Conservation (phyloP, 2,797 vertebrate genomes). For the Crocidura indochinensis region DNA sequence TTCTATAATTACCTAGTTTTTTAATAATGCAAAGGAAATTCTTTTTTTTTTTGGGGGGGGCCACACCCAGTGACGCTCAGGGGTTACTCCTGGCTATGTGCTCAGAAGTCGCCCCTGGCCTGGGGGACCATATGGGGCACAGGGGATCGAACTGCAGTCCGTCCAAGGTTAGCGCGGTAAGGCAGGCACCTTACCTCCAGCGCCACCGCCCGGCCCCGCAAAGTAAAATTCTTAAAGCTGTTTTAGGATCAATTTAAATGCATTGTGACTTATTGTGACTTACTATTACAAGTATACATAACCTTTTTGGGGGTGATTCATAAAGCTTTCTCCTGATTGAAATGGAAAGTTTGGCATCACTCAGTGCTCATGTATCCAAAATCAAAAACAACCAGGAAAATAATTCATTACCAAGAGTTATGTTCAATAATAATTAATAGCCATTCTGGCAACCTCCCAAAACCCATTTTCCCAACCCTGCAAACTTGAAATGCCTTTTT, state of each 20-base stretch:
- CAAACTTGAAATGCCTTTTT: constrained; percentile 9
- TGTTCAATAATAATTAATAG: neutral
- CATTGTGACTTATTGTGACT: constrained; percentile 16
- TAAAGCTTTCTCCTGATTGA: constrained; percentile 10
- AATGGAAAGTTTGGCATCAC: neutral
- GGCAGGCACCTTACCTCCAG: too few species aligned
- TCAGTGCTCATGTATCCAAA: neutral
- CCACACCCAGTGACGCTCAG: too few species aligned
- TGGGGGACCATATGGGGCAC: too few species aligned
- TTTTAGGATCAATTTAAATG: constrained; percentile 48
- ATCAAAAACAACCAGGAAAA: constrained; percentile 12
- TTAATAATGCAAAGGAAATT: constrained; percentile 26
- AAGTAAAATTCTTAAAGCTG: constrained; percentile 33
- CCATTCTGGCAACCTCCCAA: neutral
- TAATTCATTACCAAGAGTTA: neutral
- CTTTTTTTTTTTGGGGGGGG: too few species aligned
- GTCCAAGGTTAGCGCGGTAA: too few species aligned
- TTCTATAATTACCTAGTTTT: neutral
- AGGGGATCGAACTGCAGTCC: too few species aligned
- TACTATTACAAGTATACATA: neutral
- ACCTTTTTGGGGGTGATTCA: neutral
- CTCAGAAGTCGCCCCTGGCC: too few species aligned
- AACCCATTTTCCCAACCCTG: neutral
- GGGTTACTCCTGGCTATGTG: too few species aligned
- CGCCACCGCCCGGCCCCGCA: too few species aligned